Conservation (phyloP, 1,140 invertebrate species). For the Penaeus vannamei region DNA sequence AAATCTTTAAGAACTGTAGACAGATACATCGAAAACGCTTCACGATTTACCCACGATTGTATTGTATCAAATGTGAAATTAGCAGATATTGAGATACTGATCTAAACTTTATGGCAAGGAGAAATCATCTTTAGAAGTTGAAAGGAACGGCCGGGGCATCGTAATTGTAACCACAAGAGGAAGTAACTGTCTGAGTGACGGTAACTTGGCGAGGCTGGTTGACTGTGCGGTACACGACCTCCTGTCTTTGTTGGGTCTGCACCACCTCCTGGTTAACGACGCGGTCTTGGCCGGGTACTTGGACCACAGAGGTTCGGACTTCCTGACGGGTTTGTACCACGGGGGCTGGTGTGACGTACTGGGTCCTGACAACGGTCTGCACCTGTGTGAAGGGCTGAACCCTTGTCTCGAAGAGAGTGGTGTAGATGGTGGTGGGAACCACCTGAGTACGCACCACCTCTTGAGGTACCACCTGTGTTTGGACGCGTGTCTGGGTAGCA, state of each 20-base stretch:
- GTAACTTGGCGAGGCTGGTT: slow-evolving; percentile 22
- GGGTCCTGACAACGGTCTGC: slow-evolving; percentile 1
- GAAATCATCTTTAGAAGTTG: neutral
- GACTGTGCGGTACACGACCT: slow-evolving; percentile 22
- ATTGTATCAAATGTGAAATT: no score
- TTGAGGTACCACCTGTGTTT: slow-evolving; percentile 1
- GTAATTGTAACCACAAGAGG: slow-evolving; percentile 36
- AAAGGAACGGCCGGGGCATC: neutral
- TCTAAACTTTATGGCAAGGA: neutral
- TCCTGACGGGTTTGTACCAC: neutral
- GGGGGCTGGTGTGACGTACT: neutral
- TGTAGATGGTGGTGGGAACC: neutral
- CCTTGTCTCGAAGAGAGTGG: neutral
- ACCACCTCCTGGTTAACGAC: slow-evolving; percentile 7
- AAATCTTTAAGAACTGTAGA: no score
- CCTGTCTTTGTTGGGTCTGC: neutral
- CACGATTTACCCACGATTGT: no score
- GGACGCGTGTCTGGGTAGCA: neutral
- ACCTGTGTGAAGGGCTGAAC: slow-evolving; percentile 25
- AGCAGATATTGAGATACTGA: no score
- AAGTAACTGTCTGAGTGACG: slow-evolving; percentile 1
- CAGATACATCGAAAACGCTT: no score
- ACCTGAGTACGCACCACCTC: slow-evolving; percentile 24
- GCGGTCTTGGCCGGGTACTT: neutral
- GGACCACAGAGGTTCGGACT: slow-evolving; percentile 1